Conservation (phyloP, 2,113 vertebrate genomes). For the Carlito syrichta region DNA sequence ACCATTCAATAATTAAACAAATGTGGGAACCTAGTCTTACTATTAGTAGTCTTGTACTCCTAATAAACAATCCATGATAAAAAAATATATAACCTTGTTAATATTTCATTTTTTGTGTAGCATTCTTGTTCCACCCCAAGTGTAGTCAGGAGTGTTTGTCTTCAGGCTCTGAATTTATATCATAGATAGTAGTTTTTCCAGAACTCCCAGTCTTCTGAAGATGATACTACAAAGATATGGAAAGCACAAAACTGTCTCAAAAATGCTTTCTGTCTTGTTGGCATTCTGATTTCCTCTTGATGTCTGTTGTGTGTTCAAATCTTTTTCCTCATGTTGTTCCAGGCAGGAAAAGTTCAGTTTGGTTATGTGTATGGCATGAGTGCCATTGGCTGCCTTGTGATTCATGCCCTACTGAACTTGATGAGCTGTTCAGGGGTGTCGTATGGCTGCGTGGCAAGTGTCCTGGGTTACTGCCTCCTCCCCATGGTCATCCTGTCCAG, state of each 20-base stretch:
- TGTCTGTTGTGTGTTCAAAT: background rate
- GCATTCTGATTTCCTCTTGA: background rate
- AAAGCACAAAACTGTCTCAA: background rate
- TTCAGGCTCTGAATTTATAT: background rate
- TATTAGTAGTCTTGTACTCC: background rate
- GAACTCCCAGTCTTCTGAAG: background rate
- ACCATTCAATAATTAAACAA: background rate
- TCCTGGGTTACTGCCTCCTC: slow-evolving; percentile 91
- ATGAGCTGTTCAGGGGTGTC: slow-evolving; percentile 88
- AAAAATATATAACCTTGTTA: background rate
- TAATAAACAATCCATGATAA: background rate
- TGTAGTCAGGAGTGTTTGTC: background rate
- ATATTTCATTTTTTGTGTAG: background rate
- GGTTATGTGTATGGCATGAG: slow-evolving; percentile 91
- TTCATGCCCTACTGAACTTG: slow-evolving; percentile 87
- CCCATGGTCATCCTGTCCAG: slow-evolving; percentile 90
- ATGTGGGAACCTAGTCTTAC: background rate
- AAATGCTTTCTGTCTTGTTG: background rate
- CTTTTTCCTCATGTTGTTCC: slow-evolving; percentile 36
- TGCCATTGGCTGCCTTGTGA: slow-evolving; percentile 85
- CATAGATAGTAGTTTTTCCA: background rate
- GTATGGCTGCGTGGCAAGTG: slow-evolving; percentile 89
- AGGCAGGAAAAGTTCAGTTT: slow-evolving; percentile 93
- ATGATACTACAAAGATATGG: background rate
- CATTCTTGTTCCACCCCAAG: background rate